These are phyloP conservation scores for Pyxicephalus adspersus DNA, from an alignment of 2,113 vertebrate species.

Conservation along the genomic window DNA sequence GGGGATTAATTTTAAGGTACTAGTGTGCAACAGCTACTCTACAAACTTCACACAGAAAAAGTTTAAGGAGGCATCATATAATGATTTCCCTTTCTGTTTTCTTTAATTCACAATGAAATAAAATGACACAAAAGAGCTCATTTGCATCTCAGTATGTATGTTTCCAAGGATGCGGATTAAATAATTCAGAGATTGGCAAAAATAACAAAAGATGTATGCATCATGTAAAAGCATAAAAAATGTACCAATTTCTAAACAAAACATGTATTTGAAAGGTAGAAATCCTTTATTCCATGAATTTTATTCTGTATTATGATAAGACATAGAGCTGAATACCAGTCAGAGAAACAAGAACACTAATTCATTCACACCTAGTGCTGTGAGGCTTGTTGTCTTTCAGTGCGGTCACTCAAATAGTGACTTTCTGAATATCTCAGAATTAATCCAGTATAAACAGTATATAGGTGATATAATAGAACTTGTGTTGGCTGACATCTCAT, in stretches of 20 bases:
- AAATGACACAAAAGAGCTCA: conserved; percentile 19
- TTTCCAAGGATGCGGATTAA: conserved; percentile 23
- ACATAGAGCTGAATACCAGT: too few species aligned
- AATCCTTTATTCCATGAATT: not conserved
- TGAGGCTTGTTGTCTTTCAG: too few species aligned
- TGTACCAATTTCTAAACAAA: not conserved
- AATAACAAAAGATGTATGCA: conserved; percentile 27
- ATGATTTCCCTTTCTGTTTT: not conserved
- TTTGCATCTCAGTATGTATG: conserved; percentile 34
- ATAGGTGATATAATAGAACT: too few species aligned
- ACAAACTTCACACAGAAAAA: conserved; percentile 10
- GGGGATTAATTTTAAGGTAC: not conserved
- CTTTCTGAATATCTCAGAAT: too few species aligned
- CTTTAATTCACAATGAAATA: conserved; percentile 15
- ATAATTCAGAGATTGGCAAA: conserved; percentile 28
- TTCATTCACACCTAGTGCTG: too few species aligned
- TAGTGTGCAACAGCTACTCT: not conserved
- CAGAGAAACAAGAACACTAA: too few species aligned
- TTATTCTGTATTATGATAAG: not conserved
- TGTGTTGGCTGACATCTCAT: too few species aligned
- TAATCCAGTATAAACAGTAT: too few species aligned
- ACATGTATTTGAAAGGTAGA: conserved; percentile 18
- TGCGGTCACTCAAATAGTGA: too few species aligned
- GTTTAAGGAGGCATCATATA: not conserved
- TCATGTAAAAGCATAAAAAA: conserved; percentile 10